A percentile compares a stretch with the other conserved stretches of the same genome.
Conservation (phyloP, 1,140 invertebrate species). For the Meloidogyne floridensis region DNA sequence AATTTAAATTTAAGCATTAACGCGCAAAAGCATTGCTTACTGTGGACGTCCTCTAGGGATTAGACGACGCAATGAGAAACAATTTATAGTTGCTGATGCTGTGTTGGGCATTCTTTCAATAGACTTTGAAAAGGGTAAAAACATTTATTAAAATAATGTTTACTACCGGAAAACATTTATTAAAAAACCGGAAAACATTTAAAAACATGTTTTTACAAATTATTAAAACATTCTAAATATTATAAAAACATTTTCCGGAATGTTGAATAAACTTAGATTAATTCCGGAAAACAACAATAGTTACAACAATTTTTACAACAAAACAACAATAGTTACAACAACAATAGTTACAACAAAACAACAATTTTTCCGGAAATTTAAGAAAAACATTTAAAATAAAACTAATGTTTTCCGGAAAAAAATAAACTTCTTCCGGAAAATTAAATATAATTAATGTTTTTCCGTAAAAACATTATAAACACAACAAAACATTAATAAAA, state of each 20-base stretch:
- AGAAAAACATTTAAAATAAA: background rate
- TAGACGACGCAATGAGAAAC: conserved; percentile 30
- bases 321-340: no score
- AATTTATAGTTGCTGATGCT: conserved; percentile 33
- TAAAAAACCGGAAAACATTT: background rate
- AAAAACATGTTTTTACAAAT: background rate
- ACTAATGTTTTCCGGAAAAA: background rate
- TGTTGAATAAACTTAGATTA: no score
- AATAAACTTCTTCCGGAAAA: no score
- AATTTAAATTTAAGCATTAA: conserved; percentile 12
- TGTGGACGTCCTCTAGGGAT: conserved; percentile 38
- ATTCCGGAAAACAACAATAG: no score
- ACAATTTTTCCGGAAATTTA: no score
- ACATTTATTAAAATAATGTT: background rate
- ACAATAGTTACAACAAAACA: no score
- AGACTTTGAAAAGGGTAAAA: conserved; percentile 43
- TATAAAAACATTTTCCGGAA: no score
- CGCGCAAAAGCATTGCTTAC: conserved; percentile 18
- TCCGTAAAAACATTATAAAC: no score
- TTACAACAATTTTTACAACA: no score
- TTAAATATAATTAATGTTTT: no score
- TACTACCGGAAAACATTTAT: background rate
- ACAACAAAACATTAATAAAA: no score
- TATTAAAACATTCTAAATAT: background rate
- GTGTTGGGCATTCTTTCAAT: conserved; percentile 22